A percentile compares a stretch with the other conserved stretches of the same genome.
phyloP scores from a whole-genome alignment of 1,140 invertebrate species.

The Euura lappo region DNA sequence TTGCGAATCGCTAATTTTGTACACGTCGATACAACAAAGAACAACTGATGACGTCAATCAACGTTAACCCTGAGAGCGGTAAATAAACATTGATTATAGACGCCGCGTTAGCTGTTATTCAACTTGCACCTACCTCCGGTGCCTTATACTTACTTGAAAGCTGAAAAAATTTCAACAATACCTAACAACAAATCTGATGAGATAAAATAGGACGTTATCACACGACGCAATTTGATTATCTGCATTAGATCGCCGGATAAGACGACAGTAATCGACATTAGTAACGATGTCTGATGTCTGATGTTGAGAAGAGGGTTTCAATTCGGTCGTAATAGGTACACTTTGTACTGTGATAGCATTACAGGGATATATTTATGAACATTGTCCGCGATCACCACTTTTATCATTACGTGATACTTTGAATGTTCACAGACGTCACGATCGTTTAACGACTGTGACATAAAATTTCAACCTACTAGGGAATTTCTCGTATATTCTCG shows the following conservation, averaged over 20 bases:
- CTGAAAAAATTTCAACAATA: neutral
- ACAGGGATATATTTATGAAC: too few relatives aligned
- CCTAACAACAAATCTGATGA: slow-evolving; percentile 2
- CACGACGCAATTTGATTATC: neutral
- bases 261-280: too few relatives aligned
- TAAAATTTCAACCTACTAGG: too few relatives aligned
- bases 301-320: too few relatives aligned
- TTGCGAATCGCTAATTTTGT: neutral
- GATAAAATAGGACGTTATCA: neutral
- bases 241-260: neutral
- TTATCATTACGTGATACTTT: too few relatives aligned
- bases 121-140: neutral
- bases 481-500: too few relatives aligned
- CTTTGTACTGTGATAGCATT: too few relatives aligned
- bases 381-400: too few relatives aligned
- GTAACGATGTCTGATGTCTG: too few relatives aligned
- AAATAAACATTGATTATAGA: neutral
- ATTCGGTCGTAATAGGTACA: too few relatives aligned
- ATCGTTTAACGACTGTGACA: too few relatives aligned
- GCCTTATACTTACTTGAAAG: neutral
- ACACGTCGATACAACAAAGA: neutral
- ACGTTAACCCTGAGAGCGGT: neutral
- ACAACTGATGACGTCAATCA: neutral
- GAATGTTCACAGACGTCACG: too few relatives aligned
- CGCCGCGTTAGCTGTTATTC: neutral